Evolutionary conservation across 2,888 invertebrate genomes (phyloP).

Genomic region (Hypolimnas misippus): DNA sequence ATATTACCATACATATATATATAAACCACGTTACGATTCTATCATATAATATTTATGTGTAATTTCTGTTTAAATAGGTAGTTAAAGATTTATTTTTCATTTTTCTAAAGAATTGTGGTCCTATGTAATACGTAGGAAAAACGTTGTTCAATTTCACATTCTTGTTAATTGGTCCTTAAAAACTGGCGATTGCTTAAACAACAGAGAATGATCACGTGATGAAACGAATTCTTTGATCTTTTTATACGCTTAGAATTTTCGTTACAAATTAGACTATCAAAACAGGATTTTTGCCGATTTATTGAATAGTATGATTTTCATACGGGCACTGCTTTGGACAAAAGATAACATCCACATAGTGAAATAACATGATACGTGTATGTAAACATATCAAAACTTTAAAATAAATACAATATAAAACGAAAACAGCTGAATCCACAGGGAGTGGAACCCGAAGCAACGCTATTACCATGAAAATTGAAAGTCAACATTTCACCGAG

Average conservation of each 20-base stretch:
- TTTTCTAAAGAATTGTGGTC: too few relatives aligned
- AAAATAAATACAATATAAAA: slow-evolving; percentile 30
- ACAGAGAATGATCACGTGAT: too few relatives aligned
- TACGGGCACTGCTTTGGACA: neutral
- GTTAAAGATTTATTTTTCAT: neutral
- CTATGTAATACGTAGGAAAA: too few relatives aligned
- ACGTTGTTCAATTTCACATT: too few relatives aligned
- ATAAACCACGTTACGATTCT: neutral
- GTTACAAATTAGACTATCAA: too few relatives aligned
- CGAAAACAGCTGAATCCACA: slow-evolving; percentile 29
- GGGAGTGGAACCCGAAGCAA: slow-evolving; percentile 41
- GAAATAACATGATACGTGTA: slow-evolving; percentile 3
- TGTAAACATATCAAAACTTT: slow-evolving; percentile 17
- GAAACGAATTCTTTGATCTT: too few relatives aligned
- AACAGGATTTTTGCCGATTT: too few relatives aligned
- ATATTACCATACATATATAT: neutral
- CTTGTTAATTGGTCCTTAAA: too few relatives aligned
- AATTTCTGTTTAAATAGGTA: neutral
- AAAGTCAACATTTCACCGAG: slow-evolving; percentile 57
- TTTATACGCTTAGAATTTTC: too few relatives aligned
- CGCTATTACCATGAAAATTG: slow-evolving; percentile 54
- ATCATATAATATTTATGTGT: neutral
- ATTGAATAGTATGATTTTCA: neutral
- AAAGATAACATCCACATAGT: neutral
- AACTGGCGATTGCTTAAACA: too few relatives aligned